Evolutionary conservation across 2,888 invertebrate species (phyloP), one percentile per base, ranked within the genome.

Genomic region (Stenurella melanura): DNA sequence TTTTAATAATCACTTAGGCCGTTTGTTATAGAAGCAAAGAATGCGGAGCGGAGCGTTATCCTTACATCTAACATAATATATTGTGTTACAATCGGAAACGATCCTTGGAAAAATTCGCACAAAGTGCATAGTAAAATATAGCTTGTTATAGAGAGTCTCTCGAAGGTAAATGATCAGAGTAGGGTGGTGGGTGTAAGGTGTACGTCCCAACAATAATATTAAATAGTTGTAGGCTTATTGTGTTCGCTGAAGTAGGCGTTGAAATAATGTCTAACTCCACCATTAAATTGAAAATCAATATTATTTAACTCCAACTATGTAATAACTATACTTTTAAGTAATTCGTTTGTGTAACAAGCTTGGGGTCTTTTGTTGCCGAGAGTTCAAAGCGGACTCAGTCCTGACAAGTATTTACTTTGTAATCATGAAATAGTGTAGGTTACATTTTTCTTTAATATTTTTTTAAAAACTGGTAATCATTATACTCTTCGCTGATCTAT

Each of bases 221-320:
- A 76, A 76, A 73, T 69, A 75, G 75, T 77, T 76, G 79, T 80
- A 73, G 75, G 76, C 75, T 80, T 78, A 81, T 83, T 83, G 81
- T 83, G 74, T 81, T 79, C 73, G 64, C 56, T 60, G 38, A 72
- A 58, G 84, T 84, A 81, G 84, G 84, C 83, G 84, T 83, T 80
- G 80, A 80, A 82, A 84, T 84, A 81, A 81, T 83, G 78, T 77
- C 77, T 61, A 77, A 70, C 66, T 69, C 70, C 60, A 66, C 79
- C 80, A 81, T 83, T 83, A 81, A 82, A 84, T 78, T 80, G 82
- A 82, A 82, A 82, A 82, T 81, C 83, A 77, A 81, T 83, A 83
- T 82, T 82, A 82, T 81, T 81, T 82, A 81, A 78, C 73, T 61
- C 57, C 57, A 56, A 75, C 74, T 58, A 17, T 66, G 68, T 69